Evolutionary conservation across 1,140 invertebrate genomes (phyloP), one percentile per base, ranked within the genome.

Genomic region (Carcinoscorpius rotundicauda): DNA sequence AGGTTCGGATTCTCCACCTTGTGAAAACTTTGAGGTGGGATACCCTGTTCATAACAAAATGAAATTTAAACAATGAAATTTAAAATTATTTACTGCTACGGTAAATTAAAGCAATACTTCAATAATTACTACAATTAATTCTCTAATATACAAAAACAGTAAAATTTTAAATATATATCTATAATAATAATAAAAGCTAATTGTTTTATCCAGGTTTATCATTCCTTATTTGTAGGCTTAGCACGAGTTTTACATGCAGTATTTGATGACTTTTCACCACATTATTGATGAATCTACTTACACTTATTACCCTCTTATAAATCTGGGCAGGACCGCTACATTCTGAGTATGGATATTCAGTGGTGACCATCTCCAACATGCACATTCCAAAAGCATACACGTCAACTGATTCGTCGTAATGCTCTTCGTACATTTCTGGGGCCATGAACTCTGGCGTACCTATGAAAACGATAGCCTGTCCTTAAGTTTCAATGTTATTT

Each of bases 301-400:
- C 92, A 72, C 85, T 90, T 68, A 92, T 92, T 56, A 98, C 96
- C 82, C 97, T 95, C 79, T 96, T 93, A 79, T 98, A 98, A 72
- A 99, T 98, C 80, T 98, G 96, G 61, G 94, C 95, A 62, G 97
- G 94, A 60, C 94, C 95, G 64, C 87, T 89, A 78, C 97, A 99
- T 79, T 99, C 97, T 62, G 89, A 88, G 79, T 99, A 99, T 3
- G 97, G 97, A 83, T 99, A 99, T 80, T 99, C 97, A 51, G 92
- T 93, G 10, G 97, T 99, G 58, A 95, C 95, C 96, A 99, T 99
- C 81, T 99, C 97, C 71, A 99, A 82, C 92, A 99, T 97, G 79
- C 97, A 99, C 96, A 99, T 99, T 51, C 97, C 97, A 81, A 99
- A 99, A 4, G 96, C 96, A 80, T 99, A 99, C 56, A 99, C 94